Evolutionary conservation across 2,797 vertebrate species (phyloP), one percentile per base, ranked within the genome.

Genomic region (Acanthiza pusilla): DNA sequence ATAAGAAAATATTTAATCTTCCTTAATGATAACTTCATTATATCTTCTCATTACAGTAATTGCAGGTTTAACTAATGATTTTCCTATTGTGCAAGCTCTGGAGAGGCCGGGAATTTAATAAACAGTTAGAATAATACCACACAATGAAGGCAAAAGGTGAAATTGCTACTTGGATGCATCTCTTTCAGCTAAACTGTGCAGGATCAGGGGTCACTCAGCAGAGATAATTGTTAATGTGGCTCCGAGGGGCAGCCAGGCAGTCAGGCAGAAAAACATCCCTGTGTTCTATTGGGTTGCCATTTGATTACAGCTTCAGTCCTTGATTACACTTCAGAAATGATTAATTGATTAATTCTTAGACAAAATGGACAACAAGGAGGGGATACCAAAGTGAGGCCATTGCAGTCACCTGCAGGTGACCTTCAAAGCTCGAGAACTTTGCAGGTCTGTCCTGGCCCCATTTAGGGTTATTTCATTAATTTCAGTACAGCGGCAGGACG

Each of bases 201-300:
- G 79, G 88, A 92, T 85, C 96, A 93, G 90, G 58, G 96, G 96
- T 96, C 91, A 94, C 36, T 65, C 63, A 92, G 91, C 92, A 96
- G 90, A 96, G 93, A 97, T 97, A 97, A 97, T 97, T 96, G 95
- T 74, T 97, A 97, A 97, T 97, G 97, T 97, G 94, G 66, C 84
- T 83, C 63, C 5, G 6, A 77, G 93, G 88, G 86, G 62, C 86
- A 94, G 93, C 78, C 94, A 74, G 79, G 43, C 88, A 95, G 83
- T 17, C 86, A 93, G 78, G 93, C 82, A 94, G 76, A 93, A 66
- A 94, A 94, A 87, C 61, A 94, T 72, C 78, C 82, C 58, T 63
- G 13, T 63, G 54, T 90, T 97, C 65, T 66, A 34, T 18, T 86
- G 89, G 72, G 67, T 51, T 79, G 55, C 76, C 72, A 88, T 88